Evolutionary conservation across 2,888 invertebrate species (phyloP), one percentile per base, ranked within the genome.

Genomic region (Sphecodes monilicornis): DNA sequence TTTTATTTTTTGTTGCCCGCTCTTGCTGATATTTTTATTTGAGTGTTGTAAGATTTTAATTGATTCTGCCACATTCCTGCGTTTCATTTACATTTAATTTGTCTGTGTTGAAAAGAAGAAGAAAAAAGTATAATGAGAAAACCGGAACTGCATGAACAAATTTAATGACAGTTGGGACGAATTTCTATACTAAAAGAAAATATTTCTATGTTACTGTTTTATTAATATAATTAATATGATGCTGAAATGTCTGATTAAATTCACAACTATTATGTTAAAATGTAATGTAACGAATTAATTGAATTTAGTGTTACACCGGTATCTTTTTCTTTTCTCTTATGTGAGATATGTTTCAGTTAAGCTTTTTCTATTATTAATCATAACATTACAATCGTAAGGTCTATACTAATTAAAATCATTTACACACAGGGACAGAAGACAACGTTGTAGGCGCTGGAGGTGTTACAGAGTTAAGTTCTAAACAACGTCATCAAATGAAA

Each of bases 401-500:
- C 22, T 84, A 57, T 66, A n/a, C 32, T 64, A 68, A 81, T 29
- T 71, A 46, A 10, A 11, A 82, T 80, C 77, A 11, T 79, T 78
- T 26, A 60, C 26, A 97, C 78, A 29, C 88, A 94, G 94, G 94
- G 92, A 92, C 94, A 91, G 94, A 95, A 46, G 94, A 95, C 82
- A 93, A 92, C 57, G 96, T 95, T 93, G 95, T 91, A 90, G 96
- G 95, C 91, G 94, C 95, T 94, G 96, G 96, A 90, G 96, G 95
- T 93, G 95, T 95, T 93, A 96, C 97, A 95, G 96, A 96, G 92
- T 96, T 98, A 93, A 96, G 97, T 94, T 96, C 97, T 91, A 98
- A 98, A 95, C 98, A 98, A 95, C 97, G 98, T 93, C 98, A 99
- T 96, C 98, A 99, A 95, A 97, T 99, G 95, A 98, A 98, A 95